Percentiles rank a stretch among this genome's conserved stretches.
Conservation (phyloP, 2,888 invertebrate genomes). For the Gymnocheta viridis region DNA sequence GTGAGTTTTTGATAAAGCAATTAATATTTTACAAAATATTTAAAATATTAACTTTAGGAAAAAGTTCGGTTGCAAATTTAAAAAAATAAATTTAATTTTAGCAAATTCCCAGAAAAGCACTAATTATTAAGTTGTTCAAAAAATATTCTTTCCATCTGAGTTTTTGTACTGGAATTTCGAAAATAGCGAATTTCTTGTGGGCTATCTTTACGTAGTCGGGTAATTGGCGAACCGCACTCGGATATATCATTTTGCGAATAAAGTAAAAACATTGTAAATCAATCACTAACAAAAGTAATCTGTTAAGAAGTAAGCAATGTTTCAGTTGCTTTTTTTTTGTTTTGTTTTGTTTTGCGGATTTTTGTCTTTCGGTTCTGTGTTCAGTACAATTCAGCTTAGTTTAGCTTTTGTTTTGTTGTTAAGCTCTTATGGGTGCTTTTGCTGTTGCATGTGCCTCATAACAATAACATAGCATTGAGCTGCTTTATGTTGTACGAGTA, state of each 20-base stretch:
- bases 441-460: conserved; percentile 37
- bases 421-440: conserved; percentile 54
- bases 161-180: no score
- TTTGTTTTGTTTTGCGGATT: conserved; percentile 6
- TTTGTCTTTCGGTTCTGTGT: conserved; percentile 35
- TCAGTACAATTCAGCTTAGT: conserved; percentile 2
- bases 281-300: conserved; percentile 64
- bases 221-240: neutral
- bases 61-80: no score
- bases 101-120: no score
- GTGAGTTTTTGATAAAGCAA: no score
- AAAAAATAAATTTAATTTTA: no score
- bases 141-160: no score
- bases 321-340: conserved; percentile 36
- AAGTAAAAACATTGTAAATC: conserved; percentile 56
- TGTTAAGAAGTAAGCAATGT: conserved; percentile 55
- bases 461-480: conserved; percentile 19
- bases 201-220: no score
- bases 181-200: no score
- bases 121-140: no score
- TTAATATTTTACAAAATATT: no score
- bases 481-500: conserved; percentile 26
- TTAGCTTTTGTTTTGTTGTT: conserved; percentile 17
- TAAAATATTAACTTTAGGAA: no score
- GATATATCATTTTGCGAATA: conserved; percentile 11